Conservation (phyloP, 2,797 vertebrate genomes). For the Anas bahamensis region DNA sequence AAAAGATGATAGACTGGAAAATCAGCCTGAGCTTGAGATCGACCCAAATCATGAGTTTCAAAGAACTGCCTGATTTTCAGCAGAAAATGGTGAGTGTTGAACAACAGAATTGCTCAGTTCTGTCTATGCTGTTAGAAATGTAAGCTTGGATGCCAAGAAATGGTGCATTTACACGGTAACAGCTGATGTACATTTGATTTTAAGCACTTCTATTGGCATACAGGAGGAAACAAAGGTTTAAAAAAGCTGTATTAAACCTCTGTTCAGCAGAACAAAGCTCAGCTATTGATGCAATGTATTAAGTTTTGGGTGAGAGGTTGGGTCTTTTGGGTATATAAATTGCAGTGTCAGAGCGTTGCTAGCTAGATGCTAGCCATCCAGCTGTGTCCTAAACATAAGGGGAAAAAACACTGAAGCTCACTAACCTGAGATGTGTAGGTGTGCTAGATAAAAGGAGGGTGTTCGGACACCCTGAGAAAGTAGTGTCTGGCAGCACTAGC, state of each 20-base stretch:
- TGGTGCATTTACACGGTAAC: neutral
- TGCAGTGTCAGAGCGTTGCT: neutral
- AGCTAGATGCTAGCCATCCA: neutral
- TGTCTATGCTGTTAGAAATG: neutral
- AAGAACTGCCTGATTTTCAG: neutral
- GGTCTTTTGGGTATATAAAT: neutral
- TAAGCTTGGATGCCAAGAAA: neutral
- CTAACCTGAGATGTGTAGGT: neutral
- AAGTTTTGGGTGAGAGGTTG: neutral
- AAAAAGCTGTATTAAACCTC: neutral
- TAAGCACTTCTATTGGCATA: neutral
- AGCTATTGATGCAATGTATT: neutral
- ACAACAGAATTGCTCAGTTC: neutral
- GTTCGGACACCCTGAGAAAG: neutral
- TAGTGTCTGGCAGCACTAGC: neutral
- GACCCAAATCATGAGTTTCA: neutral
- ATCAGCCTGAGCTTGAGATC: neutral
- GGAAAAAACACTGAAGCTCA: neutral
- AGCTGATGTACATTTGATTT: neutral
- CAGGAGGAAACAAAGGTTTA: neutral
- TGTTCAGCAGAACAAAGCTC: neutral
- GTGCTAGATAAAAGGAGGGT: neutral
- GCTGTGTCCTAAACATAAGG: neutral
- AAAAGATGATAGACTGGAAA: neutral
- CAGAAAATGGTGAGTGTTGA: neutral